These are phyloP conservation scores for Neodiprion pinetum DNA, from an alignment of 1,140 invertebrate species.

Conservation along the genomic window DNA sequence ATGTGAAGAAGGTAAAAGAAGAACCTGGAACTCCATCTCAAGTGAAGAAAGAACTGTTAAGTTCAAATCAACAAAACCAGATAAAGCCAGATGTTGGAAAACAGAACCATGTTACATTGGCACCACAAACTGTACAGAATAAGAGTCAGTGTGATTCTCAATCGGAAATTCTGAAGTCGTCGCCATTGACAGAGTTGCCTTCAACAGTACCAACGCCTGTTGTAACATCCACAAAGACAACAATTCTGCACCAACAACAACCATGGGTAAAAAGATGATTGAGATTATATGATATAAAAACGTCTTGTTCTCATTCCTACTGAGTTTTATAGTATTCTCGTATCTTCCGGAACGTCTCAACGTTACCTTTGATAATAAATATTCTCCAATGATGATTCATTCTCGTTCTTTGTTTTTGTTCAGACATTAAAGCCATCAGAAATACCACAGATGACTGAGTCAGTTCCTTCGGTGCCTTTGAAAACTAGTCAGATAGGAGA, in stretches of 20 bases:
- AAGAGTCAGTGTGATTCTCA: not conserved
- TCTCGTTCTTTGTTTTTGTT: not conserved
- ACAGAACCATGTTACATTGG: not conserved
- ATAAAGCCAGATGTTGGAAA: conserved; percentile 10
- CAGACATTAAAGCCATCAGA: conserved; percentile 35
- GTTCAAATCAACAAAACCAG: not conserved
- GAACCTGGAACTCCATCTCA: conserved; percentile 31
- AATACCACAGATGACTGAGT: conserved; percentile 32
- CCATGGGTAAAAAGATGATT: conserved; percentile 31
- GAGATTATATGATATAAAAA: no score
- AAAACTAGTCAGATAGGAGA: conserved; percentile 31
- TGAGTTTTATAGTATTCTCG: no score
- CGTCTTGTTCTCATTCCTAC: no score
- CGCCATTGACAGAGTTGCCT: not conserved
- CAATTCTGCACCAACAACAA: conserved; percentile 34
- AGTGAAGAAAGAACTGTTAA: conserved; percentile 20
- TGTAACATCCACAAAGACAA: conserved; percentile 24
- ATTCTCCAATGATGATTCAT: no score
- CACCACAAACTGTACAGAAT: not conserved
- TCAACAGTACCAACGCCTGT: conserved; percentile 25
- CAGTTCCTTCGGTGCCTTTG: not conserved
- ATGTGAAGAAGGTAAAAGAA: conserved; percentile 54
- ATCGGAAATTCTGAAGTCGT: not conserved
- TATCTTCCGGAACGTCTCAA: no score
- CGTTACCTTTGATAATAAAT: no score